phyloP scores from a whole-genome alignment of 2,113 vertebrate genomes.

The Hassar affinis region DNA sequence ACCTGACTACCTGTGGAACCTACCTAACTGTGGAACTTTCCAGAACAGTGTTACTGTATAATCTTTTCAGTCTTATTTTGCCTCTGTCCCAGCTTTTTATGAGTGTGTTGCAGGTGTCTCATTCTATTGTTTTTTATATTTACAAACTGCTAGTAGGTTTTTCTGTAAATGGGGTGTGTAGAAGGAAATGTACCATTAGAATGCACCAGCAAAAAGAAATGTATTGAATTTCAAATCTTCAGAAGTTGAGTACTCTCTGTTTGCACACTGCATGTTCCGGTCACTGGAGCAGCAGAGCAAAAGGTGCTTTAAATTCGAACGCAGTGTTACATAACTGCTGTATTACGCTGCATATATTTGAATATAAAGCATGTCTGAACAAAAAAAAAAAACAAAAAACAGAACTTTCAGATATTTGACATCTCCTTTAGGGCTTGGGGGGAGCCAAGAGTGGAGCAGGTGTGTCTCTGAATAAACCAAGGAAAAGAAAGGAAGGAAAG shows the following conservation, averaged over 20 bases:
- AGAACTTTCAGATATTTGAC: neutral
- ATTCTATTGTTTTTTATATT: too few species aligned
- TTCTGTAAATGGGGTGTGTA: too few species aligned
- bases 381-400: conserved; percentile 30
- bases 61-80: too few species aligned
- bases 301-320: conserved; percentile 23
- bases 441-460: conserved; percentile 3
- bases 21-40: too few species aligned
- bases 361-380: neutral
- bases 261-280: neutral
- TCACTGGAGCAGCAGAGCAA: neutral
- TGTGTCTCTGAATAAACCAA: conserved; percentile 21
- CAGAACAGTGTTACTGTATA: too few species aligned
- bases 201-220: conserved; percentile 23
- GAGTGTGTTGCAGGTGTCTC: too few species aligned
- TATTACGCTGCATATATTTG: neutral
- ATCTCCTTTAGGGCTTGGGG: neutral
- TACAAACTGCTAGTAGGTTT: too few species aligned
- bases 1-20: too few species aligned
- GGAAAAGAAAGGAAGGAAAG: conserved; percentile 28
- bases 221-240: neutral
- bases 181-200: neutral
- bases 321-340: conserved; percentile 36
- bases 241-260: neutral
- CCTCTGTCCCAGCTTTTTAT: too few species aligned